phyloP scores from a whole-genome alignment of 2,888 invertebrate genomes.

The Andrena bucephala region DNA sequence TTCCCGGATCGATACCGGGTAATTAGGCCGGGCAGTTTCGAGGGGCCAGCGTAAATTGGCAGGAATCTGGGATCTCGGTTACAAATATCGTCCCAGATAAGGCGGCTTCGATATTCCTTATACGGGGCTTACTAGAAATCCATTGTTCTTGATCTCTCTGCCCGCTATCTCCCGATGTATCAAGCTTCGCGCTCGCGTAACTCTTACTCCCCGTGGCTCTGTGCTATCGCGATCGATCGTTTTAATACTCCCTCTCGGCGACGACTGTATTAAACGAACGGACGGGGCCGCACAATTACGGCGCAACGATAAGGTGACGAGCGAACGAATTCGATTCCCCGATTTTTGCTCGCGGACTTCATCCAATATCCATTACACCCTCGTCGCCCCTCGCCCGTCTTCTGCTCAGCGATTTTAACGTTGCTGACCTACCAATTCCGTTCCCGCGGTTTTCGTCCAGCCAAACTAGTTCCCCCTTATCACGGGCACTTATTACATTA shows the following conservation, averaged over 20 bases:
- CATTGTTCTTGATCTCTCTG: conserved; percentile 51
- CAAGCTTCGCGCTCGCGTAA: conserved; percentile 28
- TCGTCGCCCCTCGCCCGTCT: conserved; percentile 39
- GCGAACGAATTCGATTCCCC: conserved; percentile 53
- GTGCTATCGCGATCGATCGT: conserved; percentile 31
- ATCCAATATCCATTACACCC: conserved; percentile 59
- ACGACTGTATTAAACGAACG: conserved; percentile 28
- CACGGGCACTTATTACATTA: conserved; percentile 63
- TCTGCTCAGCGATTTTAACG: conserved; percentile 59
- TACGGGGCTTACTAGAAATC: conserved; percentile 47
- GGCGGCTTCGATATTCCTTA: conserved; percentile 48
- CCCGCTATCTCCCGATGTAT: conserved; percentile 45
- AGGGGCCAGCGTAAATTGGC: conserved; percentile 41
- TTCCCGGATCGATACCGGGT: conserved; percentile 27
- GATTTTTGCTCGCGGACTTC: conserved; percentile 25
- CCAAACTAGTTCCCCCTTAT: conserved; percentile 61
- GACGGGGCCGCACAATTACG: conserved; percentile 42
- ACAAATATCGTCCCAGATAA: conserved; percentile 56
- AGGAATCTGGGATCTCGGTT: conserved; percentile 29
- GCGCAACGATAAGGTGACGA: conserved; percentile 60
- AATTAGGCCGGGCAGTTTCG: conserved; percentile 30
- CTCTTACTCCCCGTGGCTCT: conserved; percentile 17
- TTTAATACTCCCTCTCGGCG: conserved; percentile 22
- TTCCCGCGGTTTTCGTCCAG: conserved; percentile 29
- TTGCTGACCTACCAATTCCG: conserved; percentile 62